Evolutionary conservation across 2,888 invertebrate species (phyloP), one percentile per base, ranked within the genome.

Genomic region (Drosophila trichaetosa): DNA sequence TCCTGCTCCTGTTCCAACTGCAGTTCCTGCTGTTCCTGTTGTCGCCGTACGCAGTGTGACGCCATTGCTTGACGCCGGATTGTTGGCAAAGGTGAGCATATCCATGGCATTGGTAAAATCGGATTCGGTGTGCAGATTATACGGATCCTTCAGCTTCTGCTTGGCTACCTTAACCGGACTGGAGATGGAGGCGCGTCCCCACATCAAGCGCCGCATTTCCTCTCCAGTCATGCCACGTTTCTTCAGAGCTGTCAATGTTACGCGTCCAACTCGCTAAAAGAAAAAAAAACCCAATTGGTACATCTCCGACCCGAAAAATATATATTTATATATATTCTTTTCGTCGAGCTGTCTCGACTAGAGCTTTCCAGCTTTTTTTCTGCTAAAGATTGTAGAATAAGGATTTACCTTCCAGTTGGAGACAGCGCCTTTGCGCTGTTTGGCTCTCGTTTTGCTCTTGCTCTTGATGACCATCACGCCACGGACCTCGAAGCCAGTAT

Each of bases 401-500:
- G 21, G n/a, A n/a, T 63, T 71, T 57, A 98, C 99, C 96, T 99
- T 99, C 99, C 99, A 99, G 92, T 99, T 99, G 60, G 96, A 94
- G 2, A 99, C 96, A 4, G 99, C 99, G 1, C 98, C 98, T 92
- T 99, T 99, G 74, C 99, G 94, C 93, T 99, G 99, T 90, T 97
- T 97, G 1, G 99, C 99, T 76, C 98, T 95, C 0, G 99, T 99
- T 93, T 99, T 99, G 78, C 96, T 97, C 91, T 99, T 98, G 81
- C 97, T 97, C 94, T 99, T 99, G 92, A 99, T 99, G 63, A 99
- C 98, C 97, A 99, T 98, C 4, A 99, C 97, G 0, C 98, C 99
- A 48, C 99, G 94, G 82, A 97, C 96, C 92, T 98, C 98, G 69
- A 96, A 96, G 1, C 96, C 95, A 0, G 97, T 96, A 92, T 97